Percentiles rank a stretch among this genome's conserved stretches.
These are phyloP conservation scores for Mormoops blainvillei DNA, from an alignment of 2,113 vertebrate species.

Conservation along the genomic window DNA sequence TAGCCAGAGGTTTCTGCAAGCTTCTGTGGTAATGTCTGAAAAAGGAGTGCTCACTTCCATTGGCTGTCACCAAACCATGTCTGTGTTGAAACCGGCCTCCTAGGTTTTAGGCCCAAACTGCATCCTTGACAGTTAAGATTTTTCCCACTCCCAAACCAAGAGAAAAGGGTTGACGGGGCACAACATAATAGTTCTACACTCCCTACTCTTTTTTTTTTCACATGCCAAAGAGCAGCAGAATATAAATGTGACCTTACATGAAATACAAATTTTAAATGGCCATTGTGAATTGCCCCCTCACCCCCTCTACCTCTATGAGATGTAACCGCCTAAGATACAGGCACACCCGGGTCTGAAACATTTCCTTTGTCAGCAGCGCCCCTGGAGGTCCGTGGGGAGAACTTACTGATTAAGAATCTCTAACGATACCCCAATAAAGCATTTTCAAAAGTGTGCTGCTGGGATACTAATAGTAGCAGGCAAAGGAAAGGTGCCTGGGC, in stretches of 20 bases:
- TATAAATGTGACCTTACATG: not conserved
- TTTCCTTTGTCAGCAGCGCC: not conserved
- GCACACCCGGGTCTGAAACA: rapidly evolving
- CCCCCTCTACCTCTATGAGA: not conserved
- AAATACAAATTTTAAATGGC: not conserved
- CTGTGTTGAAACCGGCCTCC: not conserved
- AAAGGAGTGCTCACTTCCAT: not conserved
- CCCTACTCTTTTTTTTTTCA: not conserved
- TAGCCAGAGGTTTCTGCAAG: not conserved
- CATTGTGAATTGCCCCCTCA: not conserved
- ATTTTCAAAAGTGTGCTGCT: not conserved
- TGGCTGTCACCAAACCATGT: not conserved
- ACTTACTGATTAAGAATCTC: not conserved
- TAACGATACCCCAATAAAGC: not conserved
- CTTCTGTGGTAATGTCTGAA: not conserved
- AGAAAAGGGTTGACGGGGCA: not conserved
- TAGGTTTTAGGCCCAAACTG: not conserved
- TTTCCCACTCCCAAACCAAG: not conserved
- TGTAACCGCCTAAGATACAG: not conserved
- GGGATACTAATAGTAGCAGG: not conserved
- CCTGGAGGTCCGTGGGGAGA: not conserved
- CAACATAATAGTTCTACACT: not conserved
- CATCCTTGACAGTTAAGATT: not conserved
- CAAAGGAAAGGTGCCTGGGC: not conserved
- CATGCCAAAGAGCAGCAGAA: not conserved